Conservation (phyloP, 2,888 invertebrate genomes). For the Cyclophora punctaria region DNA sequence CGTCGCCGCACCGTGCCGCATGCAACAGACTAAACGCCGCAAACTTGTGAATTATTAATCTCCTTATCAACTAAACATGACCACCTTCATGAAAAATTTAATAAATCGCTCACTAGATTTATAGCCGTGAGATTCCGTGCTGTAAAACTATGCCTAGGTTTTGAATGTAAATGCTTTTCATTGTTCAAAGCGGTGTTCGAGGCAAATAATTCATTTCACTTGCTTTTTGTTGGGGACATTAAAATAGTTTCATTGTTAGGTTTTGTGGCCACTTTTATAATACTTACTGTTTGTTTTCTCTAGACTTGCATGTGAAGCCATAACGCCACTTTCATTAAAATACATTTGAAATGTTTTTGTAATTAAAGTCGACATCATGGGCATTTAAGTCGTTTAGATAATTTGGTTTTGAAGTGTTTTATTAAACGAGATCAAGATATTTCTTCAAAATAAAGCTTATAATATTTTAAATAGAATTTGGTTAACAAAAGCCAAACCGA, state of each 20-base stretch:
- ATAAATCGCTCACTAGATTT: slow-evolving; percentile 62
- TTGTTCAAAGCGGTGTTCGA: slow-evolving; percentile 21
- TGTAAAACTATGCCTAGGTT: slow-evolving; percentile 23
- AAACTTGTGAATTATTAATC: slow-evolving; percentile 74
- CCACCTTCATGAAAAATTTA: slow-evolving; percentile 64
- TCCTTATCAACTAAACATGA: slow-evolving; percentile 62
- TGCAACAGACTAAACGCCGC: slow-evolving; percentile 71
- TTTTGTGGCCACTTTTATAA: too few species aligned
- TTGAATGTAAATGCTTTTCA: slow-evolving; percentile 27
- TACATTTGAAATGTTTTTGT: too few species aligned
- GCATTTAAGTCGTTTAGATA: too few species aligned
- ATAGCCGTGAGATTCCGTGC: slow-evolving; percentile 22
- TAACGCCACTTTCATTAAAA: too few species aligned
- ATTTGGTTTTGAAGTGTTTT: too few species aligned
- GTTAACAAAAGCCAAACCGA: background rate
- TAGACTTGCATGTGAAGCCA: too few species aligned
- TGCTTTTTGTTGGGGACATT: slow-evolving; percentile 9
- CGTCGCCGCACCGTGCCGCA: slow-evolving; percentile 19
- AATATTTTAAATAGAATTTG: too few species aligned
- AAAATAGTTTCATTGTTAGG: background rate
- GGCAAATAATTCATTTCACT: slow-evolving; percentile 14
- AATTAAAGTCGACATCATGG: too few species aligned
- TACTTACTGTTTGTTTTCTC: too few species aligned
- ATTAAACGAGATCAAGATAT: too few species aligned
- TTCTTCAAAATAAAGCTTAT: too few species aligned